These are phyloP conservation scores for Nibea albiflora DNA, from an alignment of 2,113 vertebrate species.

Conservation along the genomic window DNA sequence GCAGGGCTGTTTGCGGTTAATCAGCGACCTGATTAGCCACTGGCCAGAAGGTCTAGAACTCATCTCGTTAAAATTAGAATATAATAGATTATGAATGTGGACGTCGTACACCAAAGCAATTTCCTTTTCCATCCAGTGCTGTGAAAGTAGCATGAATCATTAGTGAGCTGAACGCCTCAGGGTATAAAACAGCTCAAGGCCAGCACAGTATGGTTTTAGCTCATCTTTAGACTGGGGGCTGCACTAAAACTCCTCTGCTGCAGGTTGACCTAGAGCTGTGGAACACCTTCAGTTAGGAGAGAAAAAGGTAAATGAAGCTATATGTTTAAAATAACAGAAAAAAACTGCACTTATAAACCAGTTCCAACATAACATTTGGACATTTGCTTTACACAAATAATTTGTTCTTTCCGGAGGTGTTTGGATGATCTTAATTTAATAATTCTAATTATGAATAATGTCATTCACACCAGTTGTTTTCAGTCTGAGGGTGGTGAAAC, in stretches of 20 bases:
- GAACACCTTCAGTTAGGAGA: neutral
- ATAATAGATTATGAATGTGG: constrained; percentile 69
- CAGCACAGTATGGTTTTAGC: constrained; percentile 8
- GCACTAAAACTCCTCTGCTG: neutral
- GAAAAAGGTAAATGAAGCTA: neutral
- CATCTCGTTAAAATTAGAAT: constrained; percentile 70
- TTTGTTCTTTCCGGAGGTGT: neutral
- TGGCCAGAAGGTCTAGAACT: constrained; percentile 58
- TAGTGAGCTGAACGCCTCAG: constrained; percentile 33
- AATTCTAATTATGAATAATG: no score
- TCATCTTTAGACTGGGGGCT: constrained; percentile 34
- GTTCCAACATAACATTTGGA: neutral
- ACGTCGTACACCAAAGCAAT: constrained; percentile 49
- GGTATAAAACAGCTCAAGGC: constrained; percentile 24
- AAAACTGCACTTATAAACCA: no score
- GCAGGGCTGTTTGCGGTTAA: constrained; percentile 63
- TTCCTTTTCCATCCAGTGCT: constrained; percentile 53
- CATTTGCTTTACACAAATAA: neutral
- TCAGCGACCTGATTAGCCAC: constrained; percentile 65
- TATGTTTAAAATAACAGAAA: neutral
- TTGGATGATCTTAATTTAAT: neutral
- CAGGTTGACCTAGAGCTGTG: neutral
- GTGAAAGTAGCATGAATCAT: constrained; percentile 60
- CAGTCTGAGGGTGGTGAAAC: neutral
- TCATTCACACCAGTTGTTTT: neutral